These are phyloP conservation scores for Mythimna impura DNA, from an alignment of 2,888 invertebrate species.

Conservation along the genomic window DNA sequence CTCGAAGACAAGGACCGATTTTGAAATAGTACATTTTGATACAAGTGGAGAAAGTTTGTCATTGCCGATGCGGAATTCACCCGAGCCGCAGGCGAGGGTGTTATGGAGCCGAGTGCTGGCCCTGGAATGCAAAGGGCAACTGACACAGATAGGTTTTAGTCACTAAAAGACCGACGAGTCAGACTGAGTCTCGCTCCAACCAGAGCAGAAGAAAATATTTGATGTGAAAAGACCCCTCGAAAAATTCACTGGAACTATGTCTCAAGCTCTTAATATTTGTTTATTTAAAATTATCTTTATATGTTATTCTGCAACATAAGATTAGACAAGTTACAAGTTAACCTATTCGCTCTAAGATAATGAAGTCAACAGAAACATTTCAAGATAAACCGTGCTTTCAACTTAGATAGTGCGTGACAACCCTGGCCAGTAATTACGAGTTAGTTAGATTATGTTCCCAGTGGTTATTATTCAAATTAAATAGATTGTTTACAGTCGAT, in stretches of 20 bases:
- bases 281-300: slow-evolving; percentile 6
- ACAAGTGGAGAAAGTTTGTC: too few relatives aligned
- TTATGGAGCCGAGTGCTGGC: too few relatives aligned
- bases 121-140: too few relatives aligned
- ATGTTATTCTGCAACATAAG: slow-evolving; percentile 13
- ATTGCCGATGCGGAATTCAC: too few relatives aligned
- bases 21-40: too few relatives aligned
- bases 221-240: neutral
- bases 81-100: too few relatives aligned
- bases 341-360: slow-evolving; percentile 10
- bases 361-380: slow-evolving; percentile 24
- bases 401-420: slow-evolving; percentile 30
- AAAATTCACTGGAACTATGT: slow-evolving; percentile 6
- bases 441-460: slow-evolving; percentile 48
- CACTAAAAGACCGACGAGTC: too few relatives aligned
- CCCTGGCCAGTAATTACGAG: slow-evolving; percentile 57
- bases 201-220: too few relatives aligned
- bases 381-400: slow-evolving; percentile 30
- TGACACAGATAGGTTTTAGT: too few relatives aligned
- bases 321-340: slow-evolving; percentile 13
- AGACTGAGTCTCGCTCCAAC: too few relatives aligned
- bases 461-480: slow-evolving; percentile 63
- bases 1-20: too few relatives aligned
- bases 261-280: neutral
- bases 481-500: slow-evolving; percentile 59